Percentiles rank a stretch among this genome's conserved stretches.
phyloP scores from a whole-genome alignment of 2,888 invertebrate species.

The Imbricaverruca yamaguchii region DNA sequence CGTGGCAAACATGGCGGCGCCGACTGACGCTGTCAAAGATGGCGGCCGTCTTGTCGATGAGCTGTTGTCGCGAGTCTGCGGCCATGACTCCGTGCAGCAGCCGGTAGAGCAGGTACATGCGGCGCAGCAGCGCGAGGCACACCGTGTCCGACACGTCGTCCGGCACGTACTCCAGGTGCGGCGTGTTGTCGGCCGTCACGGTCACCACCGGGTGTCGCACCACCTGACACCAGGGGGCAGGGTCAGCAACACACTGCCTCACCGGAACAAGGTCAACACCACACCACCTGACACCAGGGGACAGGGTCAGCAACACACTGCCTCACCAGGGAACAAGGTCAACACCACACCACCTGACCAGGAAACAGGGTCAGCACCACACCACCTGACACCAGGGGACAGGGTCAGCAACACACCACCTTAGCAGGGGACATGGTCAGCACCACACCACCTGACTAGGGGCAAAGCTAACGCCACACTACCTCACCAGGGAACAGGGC shows the following conservation, averaged over 20 bases:
- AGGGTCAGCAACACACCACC: too few relatives aligned
- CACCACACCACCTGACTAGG: background rate
- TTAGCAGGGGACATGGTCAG: background rate
- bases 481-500: background rate
- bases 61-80: background rate
- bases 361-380: background rate
- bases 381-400: background rate
- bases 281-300: background rate
- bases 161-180: conserved; percentile 62
- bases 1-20: too few relatives aligned
- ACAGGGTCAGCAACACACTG: too few relatives aligned
- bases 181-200: conserved; percentile 58
- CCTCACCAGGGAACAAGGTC: background rate
- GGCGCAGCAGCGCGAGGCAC: conserved; percentile 59
- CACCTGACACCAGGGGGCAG: background rate
- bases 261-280: background rate
- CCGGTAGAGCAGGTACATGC: conserved; percentile 76
- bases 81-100: conserved; percentile 60
- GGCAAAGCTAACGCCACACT: too few relatives aligned
- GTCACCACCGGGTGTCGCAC: background rate
- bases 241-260: too few relatives aligned
- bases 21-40: conserved; percentile 7
- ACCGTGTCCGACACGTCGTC: conserved; percentile 73
- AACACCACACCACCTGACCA: background rate
- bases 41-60: background rate